These are phyloP conservation scores for Morpho achilles DNA, from an alignment of 2,888 invertebrate genomes.

Conservation along the genomic window DNA sequence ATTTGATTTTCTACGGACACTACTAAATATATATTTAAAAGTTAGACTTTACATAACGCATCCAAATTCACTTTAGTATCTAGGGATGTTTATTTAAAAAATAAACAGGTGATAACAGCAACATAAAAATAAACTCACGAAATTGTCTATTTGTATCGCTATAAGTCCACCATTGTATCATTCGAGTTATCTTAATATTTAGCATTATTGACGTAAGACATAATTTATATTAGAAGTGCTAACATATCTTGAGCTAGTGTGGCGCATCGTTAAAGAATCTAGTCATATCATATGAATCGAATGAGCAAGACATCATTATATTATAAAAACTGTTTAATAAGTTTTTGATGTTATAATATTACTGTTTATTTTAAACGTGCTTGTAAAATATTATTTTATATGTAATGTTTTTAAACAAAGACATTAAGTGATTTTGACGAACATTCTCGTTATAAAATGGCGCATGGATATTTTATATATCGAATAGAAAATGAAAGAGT, in stretches of 20 bases:
- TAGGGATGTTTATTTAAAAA: constrained; percentile 2
- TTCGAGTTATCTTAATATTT: constrained; percentile 19
- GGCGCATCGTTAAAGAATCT: constrained; percentile 10
- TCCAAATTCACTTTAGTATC: not conserved
- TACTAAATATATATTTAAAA: too few relatives aligned
- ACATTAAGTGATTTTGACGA: not conserved
- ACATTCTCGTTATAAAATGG: not conserved
- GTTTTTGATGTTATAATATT: too few relatives aligned
- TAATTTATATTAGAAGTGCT: constrained; percentile 9
- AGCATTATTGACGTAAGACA: constrained; percentile 16
- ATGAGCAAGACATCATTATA: too few relatives aligned
- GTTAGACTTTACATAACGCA: not conserved
- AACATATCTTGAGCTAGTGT: constrained; percentile 10
- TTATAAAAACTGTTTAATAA: too few relatives aligned
- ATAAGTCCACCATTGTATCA: constrained; percentile 18
- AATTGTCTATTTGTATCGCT: not conserved
- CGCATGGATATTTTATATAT: constrained; percentile 1
- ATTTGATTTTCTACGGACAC: too few relatives aligned
- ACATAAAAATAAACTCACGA: not conserved
- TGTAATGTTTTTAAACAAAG: too few relatives aligned
- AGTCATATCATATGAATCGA: constrained; percentile 2
- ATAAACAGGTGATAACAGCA: constrained; percentile 1
- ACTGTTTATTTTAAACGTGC: too few relatives aligned
- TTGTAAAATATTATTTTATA: too few relatives aligned
- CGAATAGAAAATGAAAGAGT: constrained; percentile 1